These are phyloP conservation scores for Tipula vernalis DNA, from an alignment of 2,888 invertebrate genomes.

Conservation along the genomic window DNA sequence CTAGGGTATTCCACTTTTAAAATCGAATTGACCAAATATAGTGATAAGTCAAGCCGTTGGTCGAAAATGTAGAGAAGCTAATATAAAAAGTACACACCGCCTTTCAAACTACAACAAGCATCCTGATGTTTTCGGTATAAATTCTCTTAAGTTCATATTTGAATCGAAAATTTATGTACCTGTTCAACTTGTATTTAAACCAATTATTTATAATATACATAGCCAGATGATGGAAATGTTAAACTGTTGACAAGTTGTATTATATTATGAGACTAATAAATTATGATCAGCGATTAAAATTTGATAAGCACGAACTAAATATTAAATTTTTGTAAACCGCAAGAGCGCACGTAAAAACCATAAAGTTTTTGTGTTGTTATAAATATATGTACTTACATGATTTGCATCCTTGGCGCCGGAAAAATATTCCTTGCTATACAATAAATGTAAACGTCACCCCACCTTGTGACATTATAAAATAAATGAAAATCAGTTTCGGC, in stretches of 20 bases:
- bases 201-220: not conserved
- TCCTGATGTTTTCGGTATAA: too few relatives aligned
- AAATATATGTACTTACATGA: conserved; percentile 27
- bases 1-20: too few relatives aligned
- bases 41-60: too few relatives aligned
- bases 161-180: too few relatives aligned
- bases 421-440: conserved; percentile 34
- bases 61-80: too few relatives aligned
- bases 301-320: not conserved
- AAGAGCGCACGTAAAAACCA: not conserved
- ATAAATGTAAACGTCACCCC: conserved; percentile 27
- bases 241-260: not conserved
- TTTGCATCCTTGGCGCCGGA: conserved; percentile 31
- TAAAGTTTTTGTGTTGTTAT: not conserved
- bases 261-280: not conserved
- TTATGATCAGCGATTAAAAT: not conserved
- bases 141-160: too few relatives aligned
- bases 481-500: conserved; percentile 35
- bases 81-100: too few relatives aligned
- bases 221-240: not conserved
- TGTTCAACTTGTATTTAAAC: not conserved
- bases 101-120: too few relatives aligned
- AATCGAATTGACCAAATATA: too few relatives aligned
- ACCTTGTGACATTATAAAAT: conserved; percentile 30
- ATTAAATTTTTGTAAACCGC: too few relatives aligned